Evolutionary conservation across 1,140 invertebrate species (phyloP), one percentile per base, ranked within the genome.

Genomic region (Calliphora vicina): DNA sequence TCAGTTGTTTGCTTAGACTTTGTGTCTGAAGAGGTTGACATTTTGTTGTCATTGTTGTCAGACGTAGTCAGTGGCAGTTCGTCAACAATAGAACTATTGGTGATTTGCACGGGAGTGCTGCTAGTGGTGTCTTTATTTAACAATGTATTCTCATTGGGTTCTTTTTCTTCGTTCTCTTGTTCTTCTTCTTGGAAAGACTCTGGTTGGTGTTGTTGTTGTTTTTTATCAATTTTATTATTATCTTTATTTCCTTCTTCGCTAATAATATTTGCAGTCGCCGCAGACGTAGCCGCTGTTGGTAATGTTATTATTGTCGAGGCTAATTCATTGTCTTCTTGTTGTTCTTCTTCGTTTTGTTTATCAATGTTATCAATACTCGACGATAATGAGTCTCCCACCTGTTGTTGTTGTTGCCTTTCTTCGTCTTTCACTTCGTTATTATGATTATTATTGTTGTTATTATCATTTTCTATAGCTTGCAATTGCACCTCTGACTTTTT

Each of bases 311-410:
- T n/a, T 50, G 61, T 23, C 20, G 57, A 8, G 17, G 17, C 17
- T 50, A 67, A 67, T 20, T 67, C 45, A 17, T 29, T 42, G 29
- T 76, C 17, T 76, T 76, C 27, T 42, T 25, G 6, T 76, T 20
- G 35, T 35, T 74, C 10, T 78, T 78, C 74, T 78, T 78, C 74
- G 74, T 23, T 67, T 67, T 57, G 50, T 57, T 67, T 67, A 67
- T 67, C 61, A 67, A 23, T 67, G 61, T 67, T 67, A 67, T 67
- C 61, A 67, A n/a, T 67, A 25, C 8, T 8, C 20, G 9, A 6
- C 1, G 50, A 57, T 57, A 57, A 57, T 57, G 15, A 17, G 4
- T 67, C 57, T 67, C 4, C n/a, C 61, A 67, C 27, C 35, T 78
- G 74, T 45, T 78, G 35, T 43, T 78, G 74, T 23, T 43, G 74